Evolutionary conservation across 2,888 invertebrate genomes (phyloP).

Genomic region (Drosophila colorata): DNA sequence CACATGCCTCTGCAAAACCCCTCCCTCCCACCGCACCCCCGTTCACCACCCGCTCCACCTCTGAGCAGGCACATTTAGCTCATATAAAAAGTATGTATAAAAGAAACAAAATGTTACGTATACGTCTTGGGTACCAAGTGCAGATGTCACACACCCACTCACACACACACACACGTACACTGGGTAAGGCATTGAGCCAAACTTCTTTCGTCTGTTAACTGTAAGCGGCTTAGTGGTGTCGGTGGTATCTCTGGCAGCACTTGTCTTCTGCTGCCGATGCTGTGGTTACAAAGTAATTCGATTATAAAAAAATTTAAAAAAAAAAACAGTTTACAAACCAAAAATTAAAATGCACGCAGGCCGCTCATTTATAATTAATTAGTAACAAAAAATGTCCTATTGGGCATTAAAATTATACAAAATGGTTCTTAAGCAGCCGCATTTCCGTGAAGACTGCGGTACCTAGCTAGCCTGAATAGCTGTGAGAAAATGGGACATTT

Average conservation of each 20-base stretch:
- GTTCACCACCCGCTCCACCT: not conserved
- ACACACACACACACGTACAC: not conserved
- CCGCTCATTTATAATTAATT: conserved; percentile 71
- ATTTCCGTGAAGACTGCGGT: not conserved
- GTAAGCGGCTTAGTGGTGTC: conserved; percentile 77
- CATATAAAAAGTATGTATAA: conserved; percentile 42
- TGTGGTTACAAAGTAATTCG: conserved; percentile 75
- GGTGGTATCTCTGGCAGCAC: conserved; percentile 41
- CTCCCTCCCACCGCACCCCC: not conserved
- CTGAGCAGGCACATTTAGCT: conserved; percentile 5
- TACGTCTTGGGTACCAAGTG: conserved; percentile 60
- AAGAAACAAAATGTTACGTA: conserved; percentile 70
- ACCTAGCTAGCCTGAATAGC: no score
- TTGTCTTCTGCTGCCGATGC: conserved; percentile 43
- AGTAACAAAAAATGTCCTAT: conserved; percentile 52
- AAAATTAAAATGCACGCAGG: conserved; percentile 37
- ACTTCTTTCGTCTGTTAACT: conserved; percentile 56
- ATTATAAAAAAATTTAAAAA: conserved; percentile 59
- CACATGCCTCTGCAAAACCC: conserved; percentile 41
- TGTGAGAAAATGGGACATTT: not conserved
- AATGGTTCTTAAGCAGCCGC: conserved; percentile 29
- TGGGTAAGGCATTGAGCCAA: conserved; percentile 18
- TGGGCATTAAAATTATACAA: conserved; percentile 57
- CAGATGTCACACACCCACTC: conserved; percentile 65
- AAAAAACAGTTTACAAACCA: conserved; percentile 21